Evolutionary conservation across 2,888 invertebrate genomes (phyloP).

Genomic region (Laspeyria flexula): DNA sequence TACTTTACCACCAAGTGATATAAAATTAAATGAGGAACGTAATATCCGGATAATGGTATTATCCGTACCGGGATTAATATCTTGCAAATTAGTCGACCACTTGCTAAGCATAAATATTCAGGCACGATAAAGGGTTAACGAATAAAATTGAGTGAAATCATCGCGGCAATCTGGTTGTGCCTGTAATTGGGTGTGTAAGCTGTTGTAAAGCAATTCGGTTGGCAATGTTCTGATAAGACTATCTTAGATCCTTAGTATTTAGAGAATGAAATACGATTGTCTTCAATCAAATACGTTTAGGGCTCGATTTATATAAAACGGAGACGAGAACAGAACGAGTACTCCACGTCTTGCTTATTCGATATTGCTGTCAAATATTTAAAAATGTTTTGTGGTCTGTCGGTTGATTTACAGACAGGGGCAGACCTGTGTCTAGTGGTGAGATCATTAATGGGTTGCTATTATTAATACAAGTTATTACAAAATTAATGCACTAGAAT

Average conservation of each 20-base stretch:
- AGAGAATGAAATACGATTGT: background rate
- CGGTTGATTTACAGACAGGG: too few relatives aligned
- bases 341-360: too few relatives aligned
- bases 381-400: too few relatives aligned
- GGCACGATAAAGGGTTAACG: slow-evolving; percentile 25
- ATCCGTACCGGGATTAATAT: slow-evolving; percentile 51
- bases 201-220: background rate
- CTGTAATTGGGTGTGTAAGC: background rate
- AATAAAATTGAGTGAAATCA: slow-evolving; percentile 23
- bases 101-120: slow-evolving; percentile 45
- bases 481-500: too few relatives aligned
- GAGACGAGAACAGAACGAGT: too few relatives aligned
- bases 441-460: too few relatives aligned
- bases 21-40: slow-evolving; percentile 44
- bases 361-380: too few relatives aligned
- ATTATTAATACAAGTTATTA: too few relatives aligned
- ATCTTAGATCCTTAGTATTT: background rate
- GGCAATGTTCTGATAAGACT: background rate
- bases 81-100: slow-evolving; percentile 42
- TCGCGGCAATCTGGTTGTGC: slow-evolving; percentile 8
- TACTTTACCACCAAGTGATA: slow-evolving; percentile 12
- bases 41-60: slow-evolving; percentile 46
- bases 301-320: too few relatives aligned
- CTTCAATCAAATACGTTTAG: too few relatives aligned
- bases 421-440: too few relatives aligned